phyloP scores from a whole-genome alignment of 2,888 invertebrate species.

The Chrysolina haemoptera region DNA sequence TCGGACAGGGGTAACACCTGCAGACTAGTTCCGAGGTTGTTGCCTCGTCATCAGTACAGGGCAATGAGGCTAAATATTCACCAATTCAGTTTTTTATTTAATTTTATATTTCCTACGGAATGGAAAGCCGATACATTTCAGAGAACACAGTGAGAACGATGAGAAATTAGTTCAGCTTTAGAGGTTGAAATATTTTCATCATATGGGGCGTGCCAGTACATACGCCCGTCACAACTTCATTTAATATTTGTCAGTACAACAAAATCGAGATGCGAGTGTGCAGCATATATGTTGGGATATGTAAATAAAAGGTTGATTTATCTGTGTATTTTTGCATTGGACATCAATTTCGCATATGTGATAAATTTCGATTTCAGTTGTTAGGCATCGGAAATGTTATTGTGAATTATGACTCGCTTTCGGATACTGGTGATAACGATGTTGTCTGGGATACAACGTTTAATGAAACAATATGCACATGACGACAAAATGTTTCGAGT shows the following conservation, averaged over 20 bases:
- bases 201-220: background rate
- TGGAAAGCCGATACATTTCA: too few species aligned
- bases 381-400: slow-evolving; percentile 18
- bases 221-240: slow-evolving; percentile 45
- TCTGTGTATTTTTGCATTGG: slow-evolving; percentile 13
- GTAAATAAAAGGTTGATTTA: slow-evolving; percentile 18
- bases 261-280: slow-evolving; percentile 11
- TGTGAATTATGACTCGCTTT: slow-evolving; percentile 18
- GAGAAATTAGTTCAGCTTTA: too few species aligned
- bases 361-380: slow-evolving; percentile 22
- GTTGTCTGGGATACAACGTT: slow-evolving; percentile 11
- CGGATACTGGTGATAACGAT: slow-evolving; percentile 19
- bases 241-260: slow-evolving; percentile 43
- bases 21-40: too few species aligned
- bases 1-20: too few species aligned
- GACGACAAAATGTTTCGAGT: background rate
- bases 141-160: too few species aligned
- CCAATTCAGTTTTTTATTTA: too few species aligned
- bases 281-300: slow-evolving; percentile 8
- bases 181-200: too few species aligned
- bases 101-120: too few species aligned
- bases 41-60: too few species aligned
- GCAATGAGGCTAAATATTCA: too few species aligned
- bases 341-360: slow-evolving; percentile 21
- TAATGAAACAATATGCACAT: slow-evolving; percentile 21